Percentiles rank a stretch among this genome's conserved stretches.
Evolutionary conservation across 2,113 vertebrate genomes (phyloP).

Genomic region (Proteles cristata): DNA sequence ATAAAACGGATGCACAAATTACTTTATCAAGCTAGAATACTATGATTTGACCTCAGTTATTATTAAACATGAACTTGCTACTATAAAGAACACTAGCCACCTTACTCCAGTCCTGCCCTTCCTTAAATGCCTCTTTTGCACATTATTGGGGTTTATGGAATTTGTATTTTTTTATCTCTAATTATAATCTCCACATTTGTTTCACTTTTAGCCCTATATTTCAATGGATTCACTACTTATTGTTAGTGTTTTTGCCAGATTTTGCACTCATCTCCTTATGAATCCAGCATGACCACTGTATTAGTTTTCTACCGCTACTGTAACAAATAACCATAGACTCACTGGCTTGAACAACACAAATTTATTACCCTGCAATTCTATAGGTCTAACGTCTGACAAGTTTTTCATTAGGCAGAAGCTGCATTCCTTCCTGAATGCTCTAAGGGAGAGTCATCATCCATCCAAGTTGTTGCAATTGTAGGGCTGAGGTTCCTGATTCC

Average conservation of each 20-base stretch:
- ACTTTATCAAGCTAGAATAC: background rate
- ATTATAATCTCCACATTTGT: background rate
- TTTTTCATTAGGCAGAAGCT: constrained; percentile 8
- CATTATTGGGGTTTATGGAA: background rate
- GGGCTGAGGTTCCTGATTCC: background rate
- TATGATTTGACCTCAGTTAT: background rate
- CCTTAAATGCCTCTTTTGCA: background rate
- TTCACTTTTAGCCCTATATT: background rate
- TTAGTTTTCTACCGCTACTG: background rate
- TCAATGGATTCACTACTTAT: background rate
- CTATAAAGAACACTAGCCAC: background rate
- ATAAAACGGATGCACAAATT: background rate
- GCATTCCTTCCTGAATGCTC: background rate
- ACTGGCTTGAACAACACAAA: background rate
- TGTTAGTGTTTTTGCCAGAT: background rate
- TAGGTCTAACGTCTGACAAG: background rate
- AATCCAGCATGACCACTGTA: background rate
- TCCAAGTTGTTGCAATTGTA: background rate
- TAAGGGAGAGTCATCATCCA: background rate
- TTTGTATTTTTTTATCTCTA: background rate
- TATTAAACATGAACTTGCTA: background rate
- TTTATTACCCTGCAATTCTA: background rate
- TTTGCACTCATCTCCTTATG: background rate
- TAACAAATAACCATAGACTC: background rate
- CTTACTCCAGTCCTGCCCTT: background rate